Evolutionary conservation across 2,888 invertebrate species (phyloP).

Genomic region (Chrysina gloriosa): DNA sequence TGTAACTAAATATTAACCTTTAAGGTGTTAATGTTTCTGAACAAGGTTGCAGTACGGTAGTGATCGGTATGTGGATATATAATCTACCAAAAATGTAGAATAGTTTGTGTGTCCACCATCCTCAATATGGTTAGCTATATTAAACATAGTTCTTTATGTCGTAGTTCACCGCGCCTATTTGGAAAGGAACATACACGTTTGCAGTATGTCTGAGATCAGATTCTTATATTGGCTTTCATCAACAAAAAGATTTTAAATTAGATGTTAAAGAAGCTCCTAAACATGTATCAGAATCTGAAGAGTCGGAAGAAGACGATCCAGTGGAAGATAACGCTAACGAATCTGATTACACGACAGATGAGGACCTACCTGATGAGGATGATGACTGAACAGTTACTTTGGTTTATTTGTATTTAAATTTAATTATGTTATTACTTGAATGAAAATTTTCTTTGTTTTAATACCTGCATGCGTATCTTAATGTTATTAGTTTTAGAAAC

Average conservation of each 20-base stretch:
- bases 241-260: slow-evolving; percentile 93
- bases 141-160: too few relatives aligned
- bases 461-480: too few relatives aligned
- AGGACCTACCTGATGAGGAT: slow-evolving; percentile 70
- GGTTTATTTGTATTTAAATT: background rate
- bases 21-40: too few relatives aligned
- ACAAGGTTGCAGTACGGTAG: too few relatives aligned
- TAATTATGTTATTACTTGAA: slow-evolving; percentile 21
- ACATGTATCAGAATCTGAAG: slow-evolving; percentile 95
- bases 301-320: slow-evolving; percentile 80
- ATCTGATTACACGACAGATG: slow-evolving; percentile 77
- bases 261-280: slow-evolving; percentile 97
- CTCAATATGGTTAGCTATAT: too few relatives aligned
- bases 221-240: slow-evolving; percentile 97
- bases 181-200: slow-evolving; percentile 93
- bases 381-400: slow-evolving; percentile 37
- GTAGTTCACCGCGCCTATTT: slow-evolving; percentile 92
- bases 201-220: slow-evolving; percentile 95
- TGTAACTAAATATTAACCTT: too few relatives aligned
- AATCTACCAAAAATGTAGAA: too few relatives aligned
- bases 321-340: slow-evolving; percentile 72
- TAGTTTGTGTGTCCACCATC: too few relatives aligned
- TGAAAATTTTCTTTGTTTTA: too few relatives aligned
- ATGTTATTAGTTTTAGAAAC: too few relatives aligned
- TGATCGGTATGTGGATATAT: too few relatives aligned